Evolutionary conservation across 2,113 vertebrate genomes (phyloP).

Genomic region (Mastomys coucha): DNA sequence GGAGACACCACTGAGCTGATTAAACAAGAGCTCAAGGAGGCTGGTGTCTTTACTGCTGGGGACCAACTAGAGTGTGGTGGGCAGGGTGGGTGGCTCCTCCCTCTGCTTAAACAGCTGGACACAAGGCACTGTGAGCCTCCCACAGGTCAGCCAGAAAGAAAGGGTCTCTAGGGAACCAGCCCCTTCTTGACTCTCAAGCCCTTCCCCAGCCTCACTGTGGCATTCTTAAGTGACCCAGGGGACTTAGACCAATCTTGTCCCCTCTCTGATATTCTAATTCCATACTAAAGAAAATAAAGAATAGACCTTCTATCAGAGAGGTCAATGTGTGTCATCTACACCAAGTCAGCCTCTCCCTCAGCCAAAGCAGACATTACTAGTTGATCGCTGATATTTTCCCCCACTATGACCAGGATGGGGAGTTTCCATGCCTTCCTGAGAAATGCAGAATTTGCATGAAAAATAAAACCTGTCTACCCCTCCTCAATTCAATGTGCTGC

Average conservation of each 20-base stretch:
- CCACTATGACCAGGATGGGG: neutral
- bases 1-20: conserved; percentile 47
- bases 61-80: neutral
- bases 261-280: neutral
- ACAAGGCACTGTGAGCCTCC: neutral
- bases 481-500: neutral
- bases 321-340: no score
- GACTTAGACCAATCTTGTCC: no score
- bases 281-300: neutral
- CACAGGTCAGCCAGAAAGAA: neutral
- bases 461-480: neutral
- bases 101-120: no score
- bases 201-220: neutral
- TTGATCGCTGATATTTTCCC: no score
- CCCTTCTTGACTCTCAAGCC: neutral
- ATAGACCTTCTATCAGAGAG: neutral
- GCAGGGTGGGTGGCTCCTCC: neutral
- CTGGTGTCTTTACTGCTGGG: neutral
- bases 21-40: conserved; percentile 34
- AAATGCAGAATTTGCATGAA: neutral
- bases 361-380: neutral
- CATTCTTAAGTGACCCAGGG: neutral
- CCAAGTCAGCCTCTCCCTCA: no score
- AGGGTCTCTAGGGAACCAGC: neutral
- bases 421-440: neutral